A percentile compares a stretch with the other conserved stretches of the same genome.
phyloP scores from a whole-genome alignment of 2,888 invertebrate species.

The Eretmocerus hayati region DNA sequence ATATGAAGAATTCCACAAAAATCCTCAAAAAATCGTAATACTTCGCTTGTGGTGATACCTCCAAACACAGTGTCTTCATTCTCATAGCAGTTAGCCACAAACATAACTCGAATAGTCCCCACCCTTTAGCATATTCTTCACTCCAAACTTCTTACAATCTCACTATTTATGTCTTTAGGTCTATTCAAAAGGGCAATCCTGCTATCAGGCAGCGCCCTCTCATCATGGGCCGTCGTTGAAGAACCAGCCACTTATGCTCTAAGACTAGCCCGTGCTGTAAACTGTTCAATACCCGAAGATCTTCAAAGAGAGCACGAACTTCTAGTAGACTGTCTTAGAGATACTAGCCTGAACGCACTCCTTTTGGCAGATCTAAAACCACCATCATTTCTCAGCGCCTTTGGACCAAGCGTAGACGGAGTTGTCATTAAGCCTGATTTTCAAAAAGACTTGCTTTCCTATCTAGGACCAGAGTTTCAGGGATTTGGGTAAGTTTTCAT shows the following conservation, averaged over 20 bases:
- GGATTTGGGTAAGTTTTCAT: constrained; percentile 39
- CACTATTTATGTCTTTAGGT: constrained; percentile 55
- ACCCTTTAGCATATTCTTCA: no score
- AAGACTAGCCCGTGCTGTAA: constrained; percentile 72
- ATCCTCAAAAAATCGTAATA: no score
- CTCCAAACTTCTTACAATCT: no score
- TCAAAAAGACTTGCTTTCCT: constrained; percentile 69
- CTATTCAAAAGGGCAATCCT: constrained; percentile 82
- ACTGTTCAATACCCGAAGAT: constrained; percentile 76
- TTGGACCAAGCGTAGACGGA: constrained; percentile 90
- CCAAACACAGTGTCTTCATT: no score
- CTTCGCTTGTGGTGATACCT: no score
- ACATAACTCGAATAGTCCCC: no score
- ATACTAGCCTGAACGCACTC: constrained; percentile 66
- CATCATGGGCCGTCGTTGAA: constrained; percentile 84
- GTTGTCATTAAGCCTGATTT: constrained; percentile 87
- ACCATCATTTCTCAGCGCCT: constrained; percentile 77
- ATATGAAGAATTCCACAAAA: no score
- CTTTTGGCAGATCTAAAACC: constrained; percentile 69
- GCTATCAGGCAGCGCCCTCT: constrained; percentile 79
- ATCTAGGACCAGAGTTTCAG: constrained; percentile 50
- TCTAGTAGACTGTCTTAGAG: constrained; percentile 77
- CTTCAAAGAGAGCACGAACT: constrained; percentile 73
- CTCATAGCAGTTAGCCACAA: no score
- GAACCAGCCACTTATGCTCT: constrained; percentile 77